These are phyloP conservation scores for Malurus melanocephalus DNA, from an alignment of 2,113 vertebrate species.

Conservation along the genomic window DNA sequence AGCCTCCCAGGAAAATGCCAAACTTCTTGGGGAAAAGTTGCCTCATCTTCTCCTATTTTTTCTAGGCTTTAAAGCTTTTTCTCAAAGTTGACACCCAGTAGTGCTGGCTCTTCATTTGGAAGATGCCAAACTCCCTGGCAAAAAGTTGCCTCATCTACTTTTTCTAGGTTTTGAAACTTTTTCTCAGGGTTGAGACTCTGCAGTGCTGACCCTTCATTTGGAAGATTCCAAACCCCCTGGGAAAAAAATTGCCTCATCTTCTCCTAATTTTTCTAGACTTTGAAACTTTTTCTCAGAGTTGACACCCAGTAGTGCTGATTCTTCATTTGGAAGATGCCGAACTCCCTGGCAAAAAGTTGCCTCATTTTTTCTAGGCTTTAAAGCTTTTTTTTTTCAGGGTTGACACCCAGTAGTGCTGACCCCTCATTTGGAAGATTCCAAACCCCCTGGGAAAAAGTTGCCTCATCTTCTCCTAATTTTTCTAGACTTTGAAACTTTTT, in stretches of 20 bases:
- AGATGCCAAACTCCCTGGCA: not conserved
- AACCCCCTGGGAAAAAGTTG: too few species aligned
- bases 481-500: not conserved
- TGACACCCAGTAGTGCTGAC: too few species aligned
- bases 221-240: too few species aligned
- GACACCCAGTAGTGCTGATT: too few species aligned
- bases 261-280: not conserved
- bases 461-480: too few species aligned
- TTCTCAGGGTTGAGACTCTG: too few species aligned
- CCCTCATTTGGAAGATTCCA: not conserved
- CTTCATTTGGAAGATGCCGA: not conserved
- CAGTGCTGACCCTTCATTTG: too few species aligned
- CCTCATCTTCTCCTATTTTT: rapidly evolving
- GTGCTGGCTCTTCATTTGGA: not conserved
- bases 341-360: not conserved
- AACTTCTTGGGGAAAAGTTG: not conserved
- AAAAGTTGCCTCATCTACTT: rapidly evolving
- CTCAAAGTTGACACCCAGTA: not conserved
- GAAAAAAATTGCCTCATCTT: too few species aligned
- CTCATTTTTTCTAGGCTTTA: too few species aligned
- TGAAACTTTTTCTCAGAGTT: not conserved
- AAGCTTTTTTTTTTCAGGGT: too few species aligned
- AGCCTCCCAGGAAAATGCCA: not conserved
- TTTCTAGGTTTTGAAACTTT: too few species aligned
- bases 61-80: not conserved